Conservation (phyloP, 2,888 invertebrate genomes). For the Apotomis betuletana region DNA sequence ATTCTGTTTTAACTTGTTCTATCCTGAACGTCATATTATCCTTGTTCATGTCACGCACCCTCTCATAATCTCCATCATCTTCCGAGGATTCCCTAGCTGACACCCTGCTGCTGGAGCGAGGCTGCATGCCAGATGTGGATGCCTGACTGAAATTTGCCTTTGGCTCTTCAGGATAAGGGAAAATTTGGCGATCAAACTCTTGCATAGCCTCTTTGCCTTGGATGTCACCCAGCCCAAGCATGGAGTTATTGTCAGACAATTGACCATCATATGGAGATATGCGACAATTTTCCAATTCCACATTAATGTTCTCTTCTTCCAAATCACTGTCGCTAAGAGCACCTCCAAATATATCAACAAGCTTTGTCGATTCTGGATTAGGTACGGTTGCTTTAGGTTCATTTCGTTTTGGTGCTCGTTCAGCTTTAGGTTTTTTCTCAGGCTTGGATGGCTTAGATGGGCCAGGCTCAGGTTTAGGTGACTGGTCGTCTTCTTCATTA, state of each 20-base stretch:
- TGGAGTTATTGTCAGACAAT: conserved; percentile 84
- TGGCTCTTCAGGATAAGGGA: conserved; percentile 55
- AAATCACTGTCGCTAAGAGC: conserved; percentile 94
- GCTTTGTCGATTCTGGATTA: conserved; percentile 67
- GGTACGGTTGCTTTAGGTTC: conserved; percentile 50
- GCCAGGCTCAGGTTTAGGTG: conserved; percentile 64
- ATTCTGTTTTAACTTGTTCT: conserved; percentile 88
- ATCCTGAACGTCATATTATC: conserved; percentile 86
- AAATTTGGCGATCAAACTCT: conserved; percentile 72
- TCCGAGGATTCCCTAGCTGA: conserved; percentile 59
- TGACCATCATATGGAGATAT: conserved; percentile 89
- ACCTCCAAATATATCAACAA: conserved; percentile 94
- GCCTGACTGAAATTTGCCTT: conserved; percentile 55
- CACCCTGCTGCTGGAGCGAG: conserved; percentile 52
- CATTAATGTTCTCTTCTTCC: conserved; percentile 90
- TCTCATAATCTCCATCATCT: conserved; percentile 66
- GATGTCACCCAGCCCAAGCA: conserved; percentile 61
- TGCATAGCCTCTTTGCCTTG: conserved; percentile 54
- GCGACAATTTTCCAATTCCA: conserved; percentile 91
- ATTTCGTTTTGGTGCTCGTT: conserved; percentile 47
- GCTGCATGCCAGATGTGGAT: conserved; percentile 54
- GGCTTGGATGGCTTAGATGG: conserved; percentile 53
- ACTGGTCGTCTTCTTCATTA: conserved; percentile 91
- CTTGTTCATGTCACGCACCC: conserved; percentile 61
- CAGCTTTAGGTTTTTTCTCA: conserved; percentile 68